Conservation (phyloP, 1,140 invertebrate species). For the Probaryconus sp. region DNA sequence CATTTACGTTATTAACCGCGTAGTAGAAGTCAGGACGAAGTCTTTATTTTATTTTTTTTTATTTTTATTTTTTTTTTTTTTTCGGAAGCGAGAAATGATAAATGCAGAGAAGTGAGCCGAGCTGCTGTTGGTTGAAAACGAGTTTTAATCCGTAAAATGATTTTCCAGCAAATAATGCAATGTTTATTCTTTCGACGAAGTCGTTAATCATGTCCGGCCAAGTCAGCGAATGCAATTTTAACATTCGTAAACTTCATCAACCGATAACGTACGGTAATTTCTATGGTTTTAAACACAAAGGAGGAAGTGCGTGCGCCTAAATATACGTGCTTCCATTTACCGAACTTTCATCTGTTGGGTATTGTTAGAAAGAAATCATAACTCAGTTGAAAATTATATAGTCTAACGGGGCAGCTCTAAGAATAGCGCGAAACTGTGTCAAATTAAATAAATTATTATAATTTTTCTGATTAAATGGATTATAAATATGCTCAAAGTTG, state of each 20-base stretch:
- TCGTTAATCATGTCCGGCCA: slow-evolving; percentile 20
- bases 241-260: slow-evolving; percentile 21
- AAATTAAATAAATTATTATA: too few relatives aligned
- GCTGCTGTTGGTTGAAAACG: slow-evolving; percentile 6
- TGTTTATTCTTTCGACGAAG: slow-evolving; percentile 25
- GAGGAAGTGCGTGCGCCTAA: too few relatives aligned
- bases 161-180: slow-evolving; percentile 19
- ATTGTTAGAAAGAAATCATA: too few relatives aligned
- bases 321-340: too few relatives aligned
- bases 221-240: slow-evolving; percentile 13
- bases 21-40: slow-evolving; percentile 14
- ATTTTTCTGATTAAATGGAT: too few relatives aligned
- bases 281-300: too few relatives aligned
- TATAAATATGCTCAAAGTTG: too few relatives aligned
- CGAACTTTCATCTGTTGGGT: too few relatives aligned
- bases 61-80: slow-evolving; percentile 5
- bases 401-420: too few relatives aligned
- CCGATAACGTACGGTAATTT: neutral
- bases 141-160: slow-evolving; percentile 34
- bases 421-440: too few relatives aligned
- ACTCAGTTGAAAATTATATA: too few relatives aligned
- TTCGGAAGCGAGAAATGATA: slow-evolving; percentile 32
- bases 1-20: slow-evolving; percentile 36
- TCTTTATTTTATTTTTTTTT: too few relatives aligned
- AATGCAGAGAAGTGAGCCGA: slow-evolving; percentile 6